These are phyloP conservation scores for Lottia gigantea DNA, from an alignment of 2,888 invertebrate genomes.

Conservation along the genomic window DNA sequence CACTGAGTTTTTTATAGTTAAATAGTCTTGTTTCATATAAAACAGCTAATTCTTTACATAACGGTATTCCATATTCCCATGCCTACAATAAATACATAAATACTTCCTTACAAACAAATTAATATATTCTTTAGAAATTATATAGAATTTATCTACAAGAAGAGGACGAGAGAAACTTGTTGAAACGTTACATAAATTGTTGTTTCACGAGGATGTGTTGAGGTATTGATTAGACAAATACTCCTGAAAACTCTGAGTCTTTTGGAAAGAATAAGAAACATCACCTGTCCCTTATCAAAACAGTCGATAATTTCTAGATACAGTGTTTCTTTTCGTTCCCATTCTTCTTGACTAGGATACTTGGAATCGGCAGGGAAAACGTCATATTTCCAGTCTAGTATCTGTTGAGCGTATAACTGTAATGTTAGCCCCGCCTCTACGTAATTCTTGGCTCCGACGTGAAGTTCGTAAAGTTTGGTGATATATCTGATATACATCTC, in stretches of 20 bases:
- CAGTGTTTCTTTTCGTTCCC: constrained; percentile 88
- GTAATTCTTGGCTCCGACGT: constrained; percentile 90
- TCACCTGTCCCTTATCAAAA: constrained; percentile 94
- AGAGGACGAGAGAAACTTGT: no score
- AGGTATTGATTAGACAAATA: no score
- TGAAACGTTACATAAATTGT: no score
- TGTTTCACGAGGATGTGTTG: no score
- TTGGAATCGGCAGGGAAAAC: constrained; percentile 63
- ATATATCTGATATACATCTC: constrained; percentile 97
- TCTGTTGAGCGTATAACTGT: constrained; percentile 87
- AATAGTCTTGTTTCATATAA: constrained; percentile 88
- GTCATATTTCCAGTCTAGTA: constrained; percentile 80
- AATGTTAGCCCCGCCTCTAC: constrained; percentile 95
- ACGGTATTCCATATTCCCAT: constrained; percentile 95
- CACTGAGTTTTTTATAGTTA: constrained; percentile 88
- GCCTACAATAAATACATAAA: constrained; percentile 72
- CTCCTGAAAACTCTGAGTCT: no score
- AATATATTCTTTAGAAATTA: no score
- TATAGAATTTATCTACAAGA: no score
- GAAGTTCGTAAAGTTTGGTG: constrained; percentile 92
- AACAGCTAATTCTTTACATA: constrained; percentile 88
- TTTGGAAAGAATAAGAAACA: no score
- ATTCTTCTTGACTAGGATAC: constrained; percentile 83
- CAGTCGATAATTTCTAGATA: constrained; percentile 91
- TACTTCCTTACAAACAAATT: no score